phyloP scores from a whole-genome alignment of 2,797 vertebrate genomes.

The Hybognathus amarus region DNA sequence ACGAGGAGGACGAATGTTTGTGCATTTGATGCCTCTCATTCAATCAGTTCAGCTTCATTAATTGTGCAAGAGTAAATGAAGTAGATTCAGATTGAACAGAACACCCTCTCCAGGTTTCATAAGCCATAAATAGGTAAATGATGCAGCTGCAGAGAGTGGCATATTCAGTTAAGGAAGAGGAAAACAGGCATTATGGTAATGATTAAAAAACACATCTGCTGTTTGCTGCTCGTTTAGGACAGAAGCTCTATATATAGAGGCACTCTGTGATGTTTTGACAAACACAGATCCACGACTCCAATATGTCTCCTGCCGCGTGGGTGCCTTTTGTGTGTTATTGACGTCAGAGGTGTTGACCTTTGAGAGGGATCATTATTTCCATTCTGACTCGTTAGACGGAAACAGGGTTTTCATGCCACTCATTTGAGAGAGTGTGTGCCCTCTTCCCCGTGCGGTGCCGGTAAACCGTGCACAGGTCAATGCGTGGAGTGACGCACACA shows the following conservation, averaged over 20 bases:
- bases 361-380: conserved; percentile 75
- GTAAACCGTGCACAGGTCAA: conserved; percentile 76
- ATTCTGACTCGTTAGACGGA: conserved; percentile 74
- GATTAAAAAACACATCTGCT: conserved; percentile 8
- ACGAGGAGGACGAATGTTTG: not conserved
- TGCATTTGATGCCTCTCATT: not conserved
- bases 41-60: not conserved
- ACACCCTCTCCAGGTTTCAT: not conserved
- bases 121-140: conserved; percentile 6
- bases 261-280: conserved; percentile 25
- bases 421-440: conserved; percentile 63
- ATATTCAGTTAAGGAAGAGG: not conserved
- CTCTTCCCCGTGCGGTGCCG: conserved; percentile 64
- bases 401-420: conserved; percentile 66
- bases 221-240: conserved; percentile 9
- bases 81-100: not conserved
- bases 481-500: conserved; percentile 70
- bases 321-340: conserved; percentile 71
- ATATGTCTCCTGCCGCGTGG: conserved; percentile 63
- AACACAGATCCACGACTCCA: conserved; percentile 28
- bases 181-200: conserved; percentile 33
- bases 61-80: not conserved
- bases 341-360: conserved; percentile 82
- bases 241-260: conserved; percentile 38
- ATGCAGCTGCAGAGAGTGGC: not conserved